Base-by-base conservation (phyloP, 1,140 invertebrate species). In the Atta cephalotes region DNA sequence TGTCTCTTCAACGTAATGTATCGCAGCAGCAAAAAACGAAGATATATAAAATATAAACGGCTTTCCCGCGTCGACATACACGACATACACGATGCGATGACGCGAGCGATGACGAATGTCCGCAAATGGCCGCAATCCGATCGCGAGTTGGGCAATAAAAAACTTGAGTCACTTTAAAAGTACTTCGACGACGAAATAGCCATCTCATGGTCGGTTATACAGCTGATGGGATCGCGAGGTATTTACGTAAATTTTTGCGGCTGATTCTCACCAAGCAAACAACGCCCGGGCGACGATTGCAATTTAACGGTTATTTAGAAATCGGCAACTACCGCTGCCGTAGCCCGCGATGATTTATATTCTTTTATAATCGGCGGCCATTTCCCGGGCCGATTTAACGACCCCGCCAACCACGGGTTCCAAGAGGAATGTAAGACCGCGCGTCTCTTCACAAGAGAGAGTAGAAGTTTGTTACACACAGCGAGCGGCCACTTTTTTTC, bases 281-380 rank as follows among this genome's bases (percentile, higher is more conserved):
- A 77, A 77, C 80, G 58, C 88, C 56, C 39, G 66, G 14, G n/a
- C 25, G 60, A 25, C 80, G 74, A 85, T 85, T 77, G 58, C 72
- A 85, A 71, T 85, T 58, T 76, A 56, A 72, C 53, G 87, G 77
- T 74, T 76, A 89, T 87, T 86, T 66, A 51, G 77, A 87, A 89
- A 90, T 84, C 80, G 80, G 58, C 80, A 39, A 49, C 39, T 62
- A 21, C 53, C 39, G 68, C 51, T 53, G 66, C 49, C 39, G 49
- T 58, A 39, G n/a, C 16, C 49, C 6, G 16, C 68, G 63, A 87
- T 89, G 78, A 90, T 89, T 87, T 87, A 89, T 85, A 45, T 58
- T 56, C 78, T 77, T 89, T 66, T 89, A 84, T 84, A 89, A 90
- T 87, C 89, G 79, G 28, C 51, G 14, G 70, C 65, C 78, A 25